Percentiles rank a stretch among this genome's conserved stretches.
Conservation (phyloP, 2,113 vertebrate genomes). For the Corythornis vintsioides region DNA sequence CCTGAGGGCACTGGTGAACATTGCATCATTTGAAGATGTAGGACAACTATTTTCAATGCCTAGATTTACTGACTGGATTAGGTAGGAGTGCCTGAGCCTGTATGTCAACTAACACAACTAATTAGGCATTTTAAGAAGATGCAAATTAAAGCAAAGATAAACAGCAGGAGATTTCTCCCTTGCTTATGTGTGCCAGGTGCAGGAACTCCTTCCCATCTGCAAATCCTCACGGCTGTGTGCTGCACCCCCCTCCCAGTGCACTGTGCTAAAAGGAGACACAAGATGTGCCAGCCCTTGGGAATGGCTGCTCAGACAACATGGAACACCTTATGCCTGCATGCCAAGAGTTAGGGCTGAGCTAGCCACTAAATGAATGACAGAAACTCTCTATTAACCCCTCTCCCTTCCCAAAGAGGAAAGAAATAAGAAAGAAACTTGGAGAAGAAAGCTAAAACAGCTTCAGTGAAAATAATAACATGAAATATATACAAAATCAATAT, state of each 20-base stretch:
- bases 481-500: too few species aligned
- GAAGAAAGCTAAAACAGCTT: too few species aligned
- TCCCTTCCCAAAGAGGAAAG: too few species aligned
- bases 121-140: conserved; percentile 26
- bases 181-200: neutral
- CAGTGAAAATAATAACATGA: too few species aligned
- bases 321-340: neutral
- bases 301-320: neutral
- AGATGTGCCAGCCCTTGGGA: neutral
- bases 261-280: rapidly evolving
- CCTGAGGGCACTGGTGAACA: neutral
- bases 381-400: too few species aligned
- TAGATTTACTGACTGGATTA: neutral
- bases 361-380: too few species aligned
- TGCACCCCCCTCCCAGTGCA: neutral
- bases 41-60: neutral
- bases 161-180: neutral
- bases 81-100: neutral
- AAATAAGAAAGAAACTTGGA: too few species aligned
- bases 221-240: neutral
- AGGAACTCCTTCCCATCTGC: neutral
- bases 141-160: conserved; percentile 13
- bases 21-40: neutral
- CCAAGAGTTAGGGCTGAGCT: too few species aligned
- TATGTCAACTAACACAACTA: neutral